These are phyloP conservation scores for Resseliella maxima DNA, from an alignment of 2,888 invertebrate species.

Conservation along the genomic window DNA sequence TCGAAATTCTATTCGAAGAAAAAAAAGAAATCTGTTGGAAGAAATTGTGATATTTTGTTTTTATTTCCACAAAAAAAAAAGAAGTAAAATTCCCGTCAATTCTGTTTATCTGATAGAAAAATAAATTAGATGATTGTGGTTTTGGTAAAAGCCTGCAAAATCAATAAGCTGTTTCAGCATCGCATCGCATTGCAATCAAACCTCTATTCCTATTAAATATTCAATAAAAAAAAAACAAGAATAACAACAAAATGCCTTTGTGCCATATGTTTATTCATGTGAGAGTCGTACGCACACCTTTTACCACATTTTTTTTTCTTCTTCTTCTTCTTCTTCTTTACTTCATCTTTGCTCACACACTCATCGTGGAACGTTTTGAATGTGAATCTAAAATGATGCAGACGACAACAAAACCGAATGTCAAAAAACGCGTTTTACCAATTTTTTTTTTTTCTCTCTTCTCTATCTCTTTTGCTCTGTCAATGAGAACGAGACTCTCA, in stretches of 20 bases:
- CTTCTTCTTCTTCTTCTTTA: background rate
- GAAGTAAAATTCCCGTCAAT: too few relatives aligned
- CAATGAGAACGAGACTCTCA: too few relatives aligned
- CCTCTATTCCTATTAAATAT: slow-evolving; percentile 33
- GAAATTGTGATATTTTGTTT: too few relatives aligned
- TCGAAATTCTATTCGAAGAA: too few relatives aligned
- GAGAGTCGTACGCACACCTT: background rate
- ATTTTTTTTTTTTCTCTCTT: background rate
- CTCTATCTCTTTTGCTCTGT: too few relatives aligned
- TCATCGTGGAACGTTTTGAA: background rate
- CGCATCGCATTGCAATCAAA: background rate
- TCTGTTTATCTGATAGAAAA: background rate
- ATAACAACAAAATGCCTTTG: background rate
- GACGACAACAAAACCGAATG: background rate
- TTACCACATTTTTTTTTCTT: background rate
- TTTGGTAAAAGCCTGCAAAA: background rate
- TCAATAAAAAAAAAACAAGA: slow-evolving; percentile 31
- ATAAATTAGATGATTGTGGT: background rate
- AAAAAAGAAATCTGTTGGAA: too few relatives aligned
- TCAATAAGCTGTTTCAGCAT: slow-evolving; percentile 45
- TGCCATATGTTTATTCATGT: background rate
- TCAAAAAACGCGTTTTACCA: slow-evolving; percentile 20
- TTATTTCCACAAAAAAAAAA: too few relatives aligned
- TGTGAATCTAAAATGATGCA: background rate
- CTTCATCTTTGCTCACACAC: background rate